Base-by-base conservation (phyloP, 1,140 invertebrate species). In the Drosophila arizonae region DNA sequence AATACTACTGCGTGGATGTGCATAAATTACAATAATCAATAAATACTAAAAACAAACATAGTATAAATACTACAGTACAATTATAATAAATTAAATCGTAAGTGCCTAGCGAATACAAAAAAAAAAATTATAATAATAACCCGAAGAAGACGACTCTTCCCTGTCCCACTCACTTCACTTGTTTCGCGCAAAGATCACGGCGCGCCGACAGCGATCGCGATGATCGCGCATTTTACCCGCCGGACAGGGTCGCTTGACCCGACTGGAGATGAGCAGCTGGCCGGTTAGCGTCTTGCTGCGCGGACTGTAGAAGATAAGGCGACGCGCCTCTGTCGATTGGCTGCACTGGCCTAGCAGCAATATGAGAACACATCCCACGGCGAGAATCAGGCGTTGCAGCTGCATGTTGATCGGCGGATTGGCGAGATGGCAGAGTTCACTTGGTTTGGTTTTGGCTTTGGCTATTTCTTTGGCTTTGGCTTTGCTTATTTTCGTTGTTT, bases 191-290 rank as follows among this genome's bases (percentile, higher is more conserved):
- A 91, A 90, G 55, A 82, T 78, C 13, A 91, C 39, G 4, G 86
- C 90, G 5, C 86, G 74, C 21, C 90, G 73, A 62, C 90, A 91
- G 13, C 89, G 86, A 68, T 90, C 87, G 24, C 89, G 85, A 58
- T 91, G 90, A 56, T 91, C 90, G 6, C 90, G 64, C 86, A 90
- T 88, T 45, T 81, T 81, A 0, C 90, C 89, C 13, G 63, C 64
- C 4, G 86, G 89, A 70, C 90, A 91, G 2, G 90, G 90, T 3
- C 52, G 60, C 15, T 74, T 39, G 1, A 78, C 33, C 9, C 62
- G 75, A 6, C 76, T 67, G 6, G 86, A 90, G 11, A 85, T 62
- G 24, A 91, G 76, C 30, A 91, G 66, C 57, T 91, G 90, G 21
- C 82, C 69, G n/a, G 69, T 79, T 0, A 75, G 28, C 0, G 87